Evolutionary conservation across 37 sponge, comb jelly and placozoan species (phyloP).

Genomic region (Spongilla lacustris): DNA sequence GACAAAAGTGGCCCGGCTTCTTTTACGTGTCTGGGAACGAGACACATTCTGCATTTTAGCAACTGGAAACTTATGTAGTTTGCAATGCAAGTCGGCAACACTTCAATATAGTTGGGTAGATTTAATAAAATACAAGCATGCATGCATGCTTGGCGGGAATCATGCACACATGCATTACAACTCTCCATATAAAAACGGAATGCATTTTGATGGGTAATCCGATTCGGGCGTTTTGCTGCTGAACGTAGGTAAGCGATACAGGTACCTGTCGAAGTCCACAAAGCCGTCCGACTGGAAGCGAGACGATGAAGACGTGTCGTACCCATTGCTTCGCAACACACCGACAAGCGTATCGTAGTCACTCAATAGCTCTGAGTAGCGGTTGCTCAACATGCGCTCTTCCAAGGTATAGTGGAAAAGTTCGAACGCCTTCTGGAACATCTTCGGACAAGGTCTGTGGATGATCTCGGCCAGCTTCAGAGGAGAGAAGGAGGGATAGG

Average conservation of each 20-base stretch:
- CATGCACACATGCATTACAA: too few species aligned
- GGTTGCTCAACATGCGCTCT: not conserved
- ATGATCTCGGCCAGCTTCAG: not conserved
- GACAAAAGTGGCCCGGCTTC: too few species aligned
- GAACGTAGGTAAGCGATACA: not conserved
- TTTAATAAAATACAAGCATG: too few species aligned
- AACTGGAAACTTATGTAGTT: too few species aligned
- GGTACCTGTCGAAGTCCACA: slow-evolving; percentile 11
- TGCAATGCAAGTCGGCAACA: too few species aligned
- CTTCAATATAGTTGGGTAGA: too few species aligned
- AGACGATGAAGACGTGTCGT: not conserved
- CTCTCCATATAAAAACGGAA: too few species aligned
- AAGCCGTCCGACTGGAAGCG: not conserved
- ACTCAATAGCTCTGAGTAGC: not conserved
- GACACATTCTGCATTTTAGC: too few species aligned
- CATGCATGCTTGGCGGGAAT: too few species aligned
- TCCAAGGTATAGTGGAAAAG: not conserved
- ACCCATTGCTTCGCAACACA: slow-evolving; percentile 8
- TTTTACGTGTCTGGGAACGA: too few species aligned
- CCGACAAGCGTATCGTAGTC: not conserved
- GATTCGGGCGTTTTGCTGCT: too few species aligned
- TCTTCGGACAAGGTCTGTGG: slow-evolving; percentile 3
- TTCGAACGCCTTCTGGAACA: not conserved
- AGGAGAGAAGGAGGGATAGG: not conserved
- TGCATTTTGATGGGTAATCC: too few species aligned